Evolutionary conservation across 2,888 invertebrate genomes (phyloP).

Genomic region (Rugalucina vietnamica): DNA sequence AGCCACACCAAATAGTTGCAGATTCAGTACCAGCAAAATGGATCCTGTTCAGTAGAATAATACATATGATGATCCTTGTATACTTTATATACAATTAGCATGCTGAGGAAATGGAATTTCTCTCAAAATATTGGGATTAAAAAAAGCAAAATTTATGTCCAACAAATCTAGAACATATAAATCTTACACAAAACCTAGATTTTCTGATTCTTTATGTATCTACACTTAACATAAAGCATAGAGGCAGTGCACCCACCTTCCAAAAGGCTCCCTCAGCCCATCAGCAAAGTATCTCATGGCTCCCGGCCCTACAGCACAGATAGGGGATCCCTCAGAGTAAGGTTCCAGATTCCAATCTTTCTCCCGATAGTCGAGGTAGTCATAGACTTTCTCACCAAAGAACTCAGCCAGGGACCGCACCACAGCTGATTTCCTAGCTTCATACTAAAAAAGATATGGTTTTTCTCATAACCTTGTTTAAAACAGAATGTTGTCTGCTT

Average conservation of each 20-base stretch:
- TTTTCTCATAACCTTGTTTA: too few relatives aligned
- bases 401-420: constrained; percentile 80
- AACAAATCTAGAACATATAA: too few relatives aligned
- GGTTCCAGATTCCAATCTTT: constrained; percentile 82
- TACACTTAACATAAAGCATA: not conserved
- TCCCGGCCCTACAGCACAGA: constrained; percentile 79
- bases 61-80: too few relatives aligned
- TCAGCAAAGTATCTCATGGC: constrained; percentile 75
- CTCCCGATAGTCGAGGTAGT: constrained; percentile 81
- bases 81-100: too few relatives aligned
- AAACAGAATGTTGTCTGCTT: too few relatives aligned
- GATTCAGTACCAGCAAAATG: constrained; percentile 83
- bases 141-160: too few relatives aligned
- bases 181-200: not conserved
- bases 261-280: constrained; percentile 77
- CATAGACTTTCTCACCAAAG: constrained; percentile 78
- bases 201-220: not conserved
- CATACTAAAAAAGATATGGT: constrained; percentile 70
- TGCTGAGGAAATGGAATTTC: too few relatives aligned
- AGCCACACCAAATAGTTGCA: constrained; percentile 82
- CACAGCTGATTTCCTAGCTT: constrained; percentile 82
- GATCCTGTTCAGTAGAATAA: too few relatives aligned
- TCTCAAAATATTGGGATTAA: too few relatives aligned
- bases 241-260: constrained; percentile 77
- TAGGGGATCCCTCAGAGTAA: constrained; percentile 81